A percentile compares a stretch with the other conserved stretches of the same genome.
These are phyloP conservation scores for Diceros bicornis DNA, from an alignment of 2,797 vertebrate species.

Conservation along the genomic window DNA sequence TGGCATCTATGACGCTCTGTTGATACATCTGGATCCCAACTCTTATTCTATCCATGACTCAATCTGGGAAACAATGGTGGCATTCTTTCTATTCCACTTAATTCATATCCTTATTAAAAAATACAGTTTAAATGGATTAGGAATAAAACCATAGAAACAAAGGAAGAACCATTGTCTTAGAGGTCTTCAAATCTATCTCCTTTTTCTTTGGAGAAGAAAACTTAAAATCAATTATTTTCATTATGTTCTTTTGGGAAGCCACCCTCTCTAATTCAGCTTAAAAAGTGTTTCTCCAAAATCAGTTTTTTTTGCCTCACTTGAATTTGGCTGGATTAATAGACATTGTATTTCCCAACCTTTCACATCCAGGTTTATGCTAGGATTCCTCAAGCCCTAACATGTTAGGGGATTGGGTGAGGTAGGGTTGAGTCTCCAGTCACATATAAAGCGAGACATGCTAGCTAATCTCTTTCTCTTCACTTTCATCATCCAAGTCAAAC, in stretches of 20 bases:
- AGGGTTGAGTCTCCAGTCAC: neutral
- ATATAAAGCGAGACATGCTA: neutral
- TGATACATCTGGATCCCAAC: neutral
- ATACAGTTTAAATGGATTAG: neutral
- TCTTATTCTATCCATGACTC: neutral
- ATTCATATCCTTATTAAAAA: neutral
- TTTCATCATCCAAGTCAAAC: neutral
- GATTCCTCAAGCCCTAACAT: neutral
- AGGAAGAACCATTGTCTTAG: neutral
- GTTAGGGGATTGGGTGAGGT: neutral
- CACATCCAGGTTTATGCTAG: neutral
- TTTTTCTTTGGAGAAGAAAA: constrained; percentile 56
- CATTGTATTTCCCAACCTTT: neutral
- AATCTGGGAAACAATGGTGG: neutral
- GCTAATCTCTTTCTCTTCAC: neutral
- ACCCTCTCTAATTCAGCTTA: neutral
- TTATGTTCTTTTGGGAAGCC: neutral
- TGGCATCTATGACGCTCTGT: neutral
- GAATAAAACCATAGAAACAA: neutral
- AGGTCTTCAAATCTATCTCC: neutral
- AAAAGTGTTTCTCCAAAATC: constrained; percentile 9
- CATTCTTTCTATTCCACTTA: neutral
- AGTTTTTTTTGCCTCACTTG: neutral
- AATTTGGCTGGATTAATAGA: neutral
- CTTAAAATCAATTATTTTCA: constrained; percentile 1